These are phyloP conservation scores for Aleadryas rufinucha DNA, from an alignment of 2,113 vertebrate genomes.

Conservation along the genomic window DNA sequence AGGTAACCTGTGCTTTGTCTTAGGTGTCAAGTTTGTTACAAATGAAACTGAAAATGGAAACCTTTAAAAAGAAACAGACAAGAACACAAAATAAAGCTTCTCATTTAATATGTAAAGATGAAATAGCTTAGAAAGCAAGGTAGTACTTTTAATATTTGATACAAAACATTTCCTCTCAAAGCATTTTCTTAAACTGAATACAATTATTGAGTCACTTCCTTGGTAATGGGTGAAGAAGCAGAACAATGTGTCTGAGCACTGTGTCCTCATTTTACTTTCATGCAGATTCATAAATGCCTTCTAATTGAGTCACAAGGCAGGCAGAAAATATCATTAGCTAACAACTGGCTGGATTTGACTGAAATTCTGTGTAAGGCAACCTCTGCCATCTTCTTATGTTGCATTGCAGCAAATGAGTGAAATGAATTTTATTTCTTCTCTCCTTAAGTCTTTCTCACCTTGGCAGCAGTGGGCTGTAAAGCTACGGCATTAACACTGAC, in stretches of 20 bases:
- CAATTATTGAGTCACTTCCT: conserved; percentile 37
- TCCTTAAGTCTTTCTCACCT: background rate
- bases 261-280: conserved; percentile 25
- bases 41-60: conserved; percentile 11
- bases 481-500: background rate
- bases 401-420: background rate
- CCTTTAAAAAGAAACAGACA: conserved; percentile 38
- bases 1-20: background rate
- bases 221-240: conserved; percentile 16
- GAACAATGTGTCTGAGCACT: background rate
- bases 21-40: background rate
- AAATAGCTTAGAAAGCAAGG: background rate
- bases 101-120: background rate
- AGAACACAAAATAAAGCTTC: background rate
- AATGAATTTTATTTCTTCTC: background rate
- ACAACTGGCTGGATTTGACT: background rate
- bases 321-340: conserved; percentile 3
- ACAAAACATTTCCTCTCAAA: conserved; percentile 21
- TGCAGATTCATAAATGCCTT: conserved; percentile 30
- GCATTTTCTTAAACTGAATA: background rate
- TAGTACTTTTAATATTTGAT: background rate
- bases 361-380: background rate
- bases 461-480: background rate
- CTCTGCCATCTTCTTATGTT: background rate
- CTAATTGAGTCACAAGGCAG: conserved; percentile 26